These are phyloP conservation scores for Indri indri DNA, from an alignment of 2,113 vertebrate species.

Conservation along the genomic window DNA sequence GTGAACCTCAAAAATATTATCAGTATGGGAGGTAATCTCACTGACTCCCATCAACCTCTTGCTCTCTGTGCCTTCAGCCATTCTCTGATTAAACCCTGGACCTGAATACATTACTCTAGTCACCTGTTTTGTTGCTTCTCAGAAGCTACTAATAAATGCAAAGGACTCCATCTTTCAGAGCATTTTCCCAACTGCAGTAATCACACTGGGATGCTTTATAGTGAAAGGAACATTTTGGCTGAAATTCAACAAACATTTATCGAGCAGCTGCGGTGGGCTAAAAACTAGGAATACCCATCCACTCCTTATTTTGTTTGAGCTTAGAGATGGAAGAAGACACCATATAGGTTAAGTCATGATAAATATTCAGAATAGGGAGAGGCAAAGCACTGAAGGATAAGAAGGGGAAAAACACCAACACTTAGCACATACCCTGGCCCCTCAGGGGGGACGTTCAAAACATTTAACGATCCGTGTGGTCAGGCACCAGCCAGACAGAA, in stretches of 20 bases:
- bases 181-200: background rate
- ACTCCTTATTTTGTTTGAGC: background rate
- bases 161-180: slow-evolving; percentile 4
- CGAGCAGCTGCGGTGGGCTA: background rate
- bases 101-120: background rate
- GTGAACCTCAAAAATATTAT: background rate
- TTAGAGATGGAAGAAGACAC: background rate
- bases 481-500: background rate
- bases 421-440: background rate
- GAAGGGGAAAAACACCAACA: background rate
- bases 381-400: background rate
- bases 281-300: background rate
- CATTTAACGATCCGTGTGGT: background rate
- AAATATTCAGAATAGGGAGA: background rate
- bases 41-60: background rate
- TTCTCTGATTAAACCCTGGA: background rate
- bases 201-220: background rate
- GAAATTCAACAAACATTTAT: background rate
- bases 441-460: background rate
- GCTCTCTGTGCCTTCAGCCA: background rate
- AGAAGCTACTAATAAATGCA: slow-evolving; percentile 5
- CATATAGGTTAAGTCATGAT: background rate
- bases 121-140: background rate
- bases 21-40: background rate
- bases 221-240: background rate